phyloP scores from a whole-genome alignment of 2,888 invertebrate genomes.

The Boloria euphrosyne region DNA sequence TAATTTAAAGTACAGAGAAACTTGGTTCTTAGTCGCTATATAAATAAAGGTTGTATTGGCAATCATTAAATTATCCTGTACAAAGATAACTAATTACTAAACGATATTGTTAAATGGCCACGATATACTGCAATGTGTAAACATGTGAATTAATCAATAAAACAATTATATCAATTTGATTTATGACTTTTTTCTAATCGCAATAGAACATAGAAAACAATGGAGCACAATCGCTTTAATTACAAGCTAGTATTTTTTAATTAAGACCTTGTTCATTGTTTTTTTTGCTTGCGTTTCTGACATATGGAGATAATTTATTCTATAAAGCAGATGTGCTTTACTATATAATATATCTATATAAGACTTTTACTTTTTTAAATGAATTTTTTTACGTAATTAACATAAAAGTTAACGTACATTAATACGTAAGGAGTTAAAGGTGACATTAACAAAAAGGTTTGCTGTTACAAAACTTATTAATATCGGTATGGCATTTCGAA shows the following conservation, averaged over 20 bases:
- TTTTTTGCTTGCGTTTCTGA: not conserved
- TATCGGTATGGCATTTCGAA: conserved; percentile 7
- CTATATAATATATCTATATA: too few relatives aligned
- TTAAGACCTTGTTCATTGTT: not conserved
- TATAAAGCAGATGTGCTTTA: too few relatives aligned
- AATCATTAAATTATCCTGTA: not conserved
- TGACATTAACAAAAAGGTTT: not conserved
- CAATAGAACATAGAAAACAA: not conserved
- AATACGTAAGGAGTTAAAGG: not conserved
- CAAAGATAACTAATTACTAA: conserved; percentile 28
- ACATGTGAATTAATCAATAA: conserved; percentile 52
- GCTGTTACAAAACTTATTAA: conserved; percentile 7
- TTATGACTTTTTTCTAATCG: conserved; percentile 18
- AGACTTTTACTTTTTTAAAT: not conserved
- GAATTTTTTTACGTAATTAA: not conserved
- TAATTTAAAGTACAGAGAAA: not conserved
- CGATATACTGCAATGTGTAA: conserved; percentile 45
- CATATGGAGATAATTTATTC: not conserved
- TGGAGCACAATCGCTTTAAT: not conserved
- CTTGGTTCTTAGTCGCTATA: not conserved
- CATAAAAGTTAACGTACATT: not conserved
- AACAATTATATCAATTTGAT: conserved; percentile 41
- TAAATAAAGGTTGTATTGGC: conserved; percentile 12
- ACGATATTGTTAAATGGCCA: conserved; percentile 38
- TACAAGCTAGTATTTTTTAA: conserved; percentile 4